phyloP scores from a whole-genome alignment of 2,797 vertebrate genomes.

The Crocodylus rhombifer region DNA sequence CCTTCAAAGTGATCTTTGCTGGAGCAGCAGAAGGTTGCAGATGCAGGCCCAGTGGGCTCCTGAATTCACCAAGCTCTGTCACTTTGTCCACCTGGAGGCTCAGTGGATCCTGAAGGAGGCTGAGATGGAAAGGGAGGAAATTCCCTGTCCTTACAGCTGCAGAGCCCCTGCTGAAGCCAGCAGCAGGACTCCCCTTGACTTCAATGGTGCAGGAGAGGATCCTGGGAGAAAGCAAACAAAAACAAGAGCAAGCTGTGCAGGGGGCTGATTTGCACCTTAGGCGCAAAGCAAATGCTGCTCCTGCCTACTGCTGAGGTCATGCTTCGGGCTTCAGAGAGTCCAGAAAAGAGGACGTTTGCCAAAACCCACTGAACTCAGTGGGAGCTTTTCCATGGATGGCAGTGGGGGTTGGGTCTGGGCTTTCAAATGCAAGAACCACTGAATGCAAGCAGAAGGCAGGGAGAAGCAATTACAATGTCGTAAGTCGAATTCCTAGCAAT shows the following conservation, averaged over 20 bases:
- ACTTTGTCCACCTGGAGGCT: not conserved
- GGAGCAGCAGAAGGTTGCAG: not conserved
- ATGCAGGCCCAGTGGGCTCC: not conserved
- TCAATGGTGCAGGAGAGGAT: too few species aligned
- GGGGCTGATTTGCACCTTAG: not conserved
- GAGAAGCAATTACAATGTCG: too few species aligned
- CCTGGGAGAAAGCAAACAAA: not conserved
- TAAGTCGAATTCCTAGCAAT: fast-evolving
- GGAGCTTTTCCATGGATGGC: too few species aligned
- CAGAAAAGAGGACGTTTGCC: not conserved
- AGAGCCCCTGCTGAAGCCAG: not conserved
- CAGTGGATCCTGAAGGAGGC: not conserved
- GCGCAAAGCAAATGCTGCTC: not conserved
- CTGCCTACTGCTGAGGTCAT: not conserved
- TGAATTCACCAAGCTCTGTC: not conserved
- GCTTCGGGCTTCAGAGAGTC: not conserved
- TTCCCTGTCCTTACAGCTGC: not conserved
- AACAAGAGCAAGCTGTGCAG: not conserved
- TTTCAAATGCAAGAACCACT: too few species aligned
- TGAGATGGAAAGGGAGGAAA: not conserved
- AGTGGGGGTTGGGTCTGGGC: too few species aligned
- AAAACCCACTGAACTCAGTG: too few species aligned
- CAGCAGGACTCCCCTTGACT: too few species aligned
- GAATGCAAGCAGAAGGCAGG: too few species aligned
- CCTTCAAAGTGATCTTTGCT: not conserved